Conservation (phyloP, 2,888 invertebrate genomes). For the Drosophila aldrichi region DNA sequence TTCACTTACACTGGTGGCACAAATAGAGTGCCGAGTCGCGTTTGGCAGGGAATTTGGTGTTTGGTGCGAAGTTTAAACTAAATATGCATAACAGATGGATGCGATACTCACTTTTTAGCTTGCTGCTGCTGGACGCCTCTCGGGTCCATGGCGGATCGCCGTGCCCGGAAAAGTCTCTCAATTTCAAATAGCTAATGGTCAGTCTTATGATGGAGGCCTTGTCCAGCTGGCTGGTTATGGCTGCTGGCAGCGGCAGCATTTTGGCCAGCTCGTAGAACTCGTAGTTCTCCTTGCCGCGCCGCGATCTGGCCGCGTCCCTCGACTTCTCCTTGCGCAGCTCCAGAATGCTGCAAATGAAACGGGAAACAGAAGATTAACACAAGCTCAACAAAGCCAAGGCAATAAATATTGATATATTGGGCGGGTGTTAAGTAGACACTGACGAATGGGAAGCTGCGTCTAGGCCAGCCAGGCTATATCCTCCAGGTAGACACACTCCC, state of each 20-base stretch:
- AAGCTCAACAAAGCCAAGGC: constrained; percentile 19
- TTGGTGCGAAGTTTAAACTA: background rate
- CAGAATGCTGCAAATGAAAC: constrained; percentile 89
- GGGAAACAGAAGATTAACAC: constrained; percentile 24
- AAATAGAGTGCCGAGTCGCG: background rate
- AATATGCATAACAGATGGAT: background rate
- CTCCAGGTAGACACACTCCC: constrained; percentile 4
- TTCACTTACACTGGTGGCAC: constrained; percentile 44
- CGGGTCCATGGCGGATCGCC: constrained; percentile 98
- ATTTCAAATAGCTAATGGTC: constrained; percentile 97
- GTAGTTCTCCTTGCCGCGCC: constrained; percentile 97
- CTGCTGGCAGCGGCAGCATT: constrained; percentile 95
- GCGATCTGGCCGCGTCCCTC: constrained; percentile 95
- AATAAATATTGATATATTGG: constrained; percentile 53
- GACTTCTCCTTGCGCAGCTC: constrained; percentile 97
- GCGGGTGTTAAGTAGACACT: constrained; percentile 70
- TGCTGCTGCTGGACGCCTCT: constrained; percentile 91
- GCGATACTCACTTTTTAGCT: constrained; percentile 91
- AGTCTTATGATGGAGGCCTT: constrained; percentile 98
- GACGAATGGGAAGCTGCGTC: constrained; percentile 47
- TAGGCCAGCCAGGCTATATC: constrained; percentile 12
- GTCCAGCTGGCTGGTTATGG: constrained; percentile 97
- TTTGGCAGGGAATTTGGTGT: constrained; percentile 7
- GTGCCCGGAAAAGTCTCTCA: constrained; percentile 97
- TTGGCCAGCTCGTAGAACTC: constrained; percentile 98